A percentile compares a stretch with the other conserved stretches of the same genome.
These are phyloP conservation scores for Coenobita brevimanus DNA, from an alignment of 1,140 invertebrate genomes.

Conservation along the genomic window DNA sequence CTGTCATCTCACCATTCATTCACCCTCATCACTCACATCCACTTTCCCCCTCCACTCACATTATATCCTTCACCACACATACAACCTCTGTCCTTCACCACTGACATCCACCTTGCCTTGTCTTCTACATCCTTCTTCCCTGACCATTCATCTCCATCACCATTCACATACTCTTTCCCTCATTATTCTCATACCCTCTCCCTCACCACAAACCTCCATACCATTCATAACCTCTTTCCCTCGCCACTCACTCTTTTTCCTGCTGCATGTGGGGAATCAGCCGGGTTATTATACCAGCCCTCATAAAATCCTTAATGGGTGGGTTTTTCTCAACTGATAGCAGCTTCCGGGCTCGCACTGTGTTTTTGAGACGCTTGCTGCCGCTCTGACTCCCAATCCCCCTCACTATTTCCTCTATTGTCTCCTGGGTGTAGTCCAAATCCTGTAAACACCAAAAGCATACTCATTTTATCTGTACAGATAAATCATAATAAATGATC, in stretches of 20 bases:
- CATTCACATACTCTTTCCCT: background rate
- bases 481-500: too few species aligned
- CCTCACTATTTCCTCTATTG: conserved; percentile 34
- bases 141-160: too few species aligned
- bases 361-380: conserved; percentile 13
- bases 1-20: background rate
- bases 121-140: background rate
- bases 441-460: too few species aligned
- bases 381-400: conserved; percentile 22
- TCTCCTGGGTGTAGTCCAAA: conserved; percentile 4
- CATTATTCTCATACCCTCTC: background rate
- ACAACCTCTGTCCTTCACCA: too few species aligned
- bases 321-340: conserved; percentile 93
- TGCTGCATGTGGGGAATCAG: conserved; percentile 78
- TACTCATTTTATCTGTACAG: too few species aligned
- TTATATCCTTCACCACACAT: background rate
- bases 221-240: background rate
- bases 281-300: conserved; percentile 86
- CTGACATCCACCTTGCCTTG: too few species aligned
- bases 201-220: background rate
- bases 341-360: conserved; percentile 83
- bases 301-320: conserved; percentile 92
- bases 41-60: background rate
- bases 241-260: conserved; percentile 40
- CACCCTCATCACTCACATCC: background rate